Evolutionary conservation across 2,113 vertebrate genomes (phyloP).

Genomic region (Balaeniceps rex): DNA sequence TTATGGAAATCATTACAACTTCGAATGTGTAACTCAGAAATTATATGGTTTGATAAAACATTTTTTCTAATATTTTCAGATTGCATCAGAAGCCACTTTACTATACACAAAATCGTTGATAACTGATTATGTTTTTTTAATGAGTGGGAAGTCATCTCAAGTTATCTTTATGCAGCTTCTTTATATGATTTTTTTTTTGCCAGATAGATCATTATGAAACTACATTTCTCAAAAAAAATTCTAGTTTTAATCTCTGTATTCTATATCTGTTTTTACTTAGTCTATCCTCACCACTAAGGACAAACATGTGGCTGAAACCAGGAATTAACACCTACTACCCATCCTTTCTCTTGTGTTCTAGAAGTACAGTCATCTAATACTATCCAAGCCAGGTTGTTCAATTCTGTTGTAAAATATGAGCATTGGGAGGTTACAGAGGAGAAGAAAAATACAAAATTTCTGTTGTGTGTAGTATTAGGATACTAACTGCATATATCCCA

Average conservation of each 20-base stretch:
- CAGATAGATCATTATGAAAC: background rate
- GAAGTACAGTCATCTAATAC: background rate
- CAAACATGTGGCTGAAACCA: background rate
- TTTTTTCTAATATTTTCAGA: background rate
- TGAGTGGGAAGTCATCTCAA: background rate
- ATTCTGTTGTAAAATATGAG: background rate
- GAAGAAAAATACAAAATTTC: background rate
- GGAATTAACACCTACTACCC: background rate
- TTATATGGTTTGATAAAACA: background rate
- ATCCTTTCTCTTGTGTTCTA: background rate
- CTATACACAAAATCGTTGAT: background rate
- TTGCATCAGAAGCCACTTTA: background rate
- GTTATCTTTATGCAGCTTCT: background rate
- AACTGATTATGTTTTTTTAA: background rate
- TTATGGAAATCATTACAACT: background rate
- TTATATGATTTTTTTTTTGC: background rate
- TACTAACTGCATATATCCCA: background rate
- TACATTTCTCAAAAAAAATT: background rate
- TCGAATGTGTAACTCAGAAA: background rate
- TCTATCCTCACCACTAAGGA: background rate
- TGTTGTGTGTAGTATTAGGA: background rate
- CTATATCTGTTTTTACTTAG: background rate
- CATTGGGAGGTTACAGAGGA: background rate
- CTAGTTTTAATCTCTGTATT: background rate
- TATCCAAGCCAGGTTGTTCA: background rate